Percentiles rank a stretch among this genome's conserved stretches.
These are phyloP conservation scores for Papilio protenor DNA, from an alignment of 2,888 invertebrate genomes.

Conservation along the genomic window DNA sequence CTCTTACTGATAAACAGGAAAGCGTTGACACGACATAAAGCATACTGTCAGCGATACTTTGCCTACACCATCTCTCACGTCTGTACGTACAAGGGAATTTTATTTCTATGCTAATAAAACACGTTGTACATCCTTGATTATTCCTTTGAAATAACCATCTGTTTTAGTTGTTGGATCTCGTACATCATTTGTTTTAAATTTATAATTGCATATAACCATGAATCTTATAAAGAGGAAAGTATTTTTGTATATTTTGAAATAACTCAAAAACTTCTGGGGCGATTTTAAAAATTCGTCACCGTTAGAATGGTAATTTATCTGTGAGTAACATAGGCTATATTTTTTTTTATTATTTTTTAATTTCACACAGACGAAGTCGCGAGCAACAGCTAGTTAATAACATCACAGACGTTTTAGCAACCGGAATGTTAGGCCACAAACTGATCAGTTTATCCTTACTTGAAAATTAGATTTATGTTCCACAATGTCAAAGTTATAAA, in stretches of 20 bases:
- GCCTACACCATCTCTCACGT: slow-evolving; percentile 40
- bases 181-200: slow-evolving; percentile 1
- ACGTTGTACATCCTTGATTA: slow-evolving; percentile 37
- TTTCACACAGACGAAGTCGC: too few species aligned
- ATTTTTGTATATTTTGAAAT: too few species aligned
- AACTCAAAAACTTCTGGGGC: too few species aligned
- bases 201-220: not conserved
- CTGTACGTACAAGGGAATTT: slow-evolving; percentile 36
- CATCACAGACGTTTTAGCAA: not conserved
- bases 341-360: too few species aligned
- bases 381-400: too few species aligned
- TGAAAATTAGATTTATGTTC: not conserved
- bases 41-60: slow-evolving; percentile 42
- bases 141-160: slow-evolving; percentile 12
- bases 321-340: too few species aligned
- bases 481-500: not conserved
- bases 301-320: too few species aligned
- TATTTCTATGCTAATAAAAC: slow-evolving; percentile 42
- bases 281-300: too few species aligned
- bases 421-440: not conserved
- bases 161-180: slow-evolving; percentile 26
- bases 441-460: not conserved
- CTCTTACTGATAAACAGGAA: slow-evolving; percentile 42
- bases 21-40: slow-evolving; percentile 40
- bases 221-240: too few species aligned